phyloP scores from a whole-genome alignment of 2,113 vertebrate genomes.

The Strigops habroptila region DNA sequence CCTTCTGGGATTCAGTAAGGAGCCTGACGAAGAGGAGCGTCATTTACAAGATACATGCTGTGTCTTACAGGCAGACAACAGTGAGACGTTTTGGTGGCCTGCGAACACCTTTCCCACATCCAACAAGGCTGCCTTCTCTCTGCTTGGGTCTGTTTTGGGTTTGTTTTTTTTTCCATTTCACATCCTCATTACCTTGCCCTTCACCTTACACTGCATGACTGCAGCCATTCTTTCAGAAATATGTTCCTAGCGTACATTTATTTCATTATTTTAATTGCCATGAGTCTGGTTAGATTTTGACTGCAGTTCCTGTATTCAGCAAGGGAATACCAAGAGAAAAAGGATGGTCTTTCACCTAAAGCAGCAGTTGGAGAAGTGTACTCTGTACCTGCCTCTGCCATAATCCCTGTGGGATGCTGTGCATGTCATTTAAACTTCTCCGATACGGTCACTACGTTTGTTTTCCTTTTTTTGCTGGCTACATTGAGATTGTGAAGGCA shows the following conservation, averaged over 20 bases:
- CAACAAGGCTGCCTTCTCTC: background rate
- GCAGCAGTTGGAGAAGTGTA: background rate
- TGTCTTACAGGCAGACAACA: accelerated
- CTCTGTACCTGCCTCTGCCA: background rate
- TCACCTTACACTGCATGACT: background rate
- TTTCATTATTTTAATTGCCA: background rate
- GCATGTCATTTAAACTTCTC: background rate
- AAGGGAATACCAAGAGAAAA: background rate
- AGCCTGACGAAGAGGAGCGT: background rate
- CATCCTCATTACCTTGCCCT: background rate
- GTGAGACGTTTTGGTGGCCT: background rate
- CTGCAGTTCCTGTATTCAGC: background rate
- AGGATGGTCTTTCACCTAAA: background rate
- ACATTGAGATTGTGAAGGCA: background rate
- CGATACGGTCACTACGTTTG: background rate
- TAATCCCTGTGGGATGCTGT: background rate
- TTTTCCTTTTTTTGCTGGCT: background rate
- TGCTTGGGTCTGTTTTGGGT: background rate
- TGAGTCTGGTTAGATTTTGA: background rate
- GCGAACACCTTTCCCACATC: background rate
- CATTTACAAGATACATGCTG: background rate
- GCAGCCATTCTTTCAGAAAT: background rate
- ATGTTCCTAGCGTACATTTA: background rate
- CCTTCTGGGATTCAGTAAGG: background rate
- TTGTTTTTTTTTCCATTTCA: background rate